Evolutionary conservation across 1,140 invertebrate species (phyloP).

Genomic region (Vanessa atalanta): DNA sequence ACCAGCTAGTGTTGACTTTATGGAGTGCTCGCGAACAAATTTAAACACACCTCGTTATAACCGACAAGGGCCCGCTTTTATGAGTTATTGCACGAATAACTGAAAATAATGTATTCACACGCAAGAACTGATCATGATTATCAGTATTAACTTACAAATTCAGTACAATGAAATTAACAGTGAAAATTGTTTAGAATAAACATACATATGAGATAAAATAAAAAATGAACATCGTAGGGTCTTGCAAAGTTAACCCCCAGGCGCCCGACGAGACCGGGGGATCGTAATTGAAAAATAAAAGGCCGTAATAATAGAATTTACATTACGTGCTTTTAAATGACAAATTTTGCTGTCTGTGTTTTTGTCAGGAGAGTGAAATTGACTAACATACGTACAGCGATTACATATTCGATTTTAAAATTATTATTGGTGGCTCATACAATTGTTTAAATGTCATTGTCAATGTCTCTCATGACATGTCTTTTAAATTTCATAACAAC

Average conservation of each 20-base stretch:
- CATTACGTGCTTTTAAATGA: conserved; percentile 78
- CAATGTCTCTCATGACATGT: no score
- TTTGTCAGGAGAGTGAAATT: conserved; percentile 62
- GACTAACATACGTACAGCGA: conserved; percentile 51
- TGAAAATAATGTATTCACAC: conserved; percentile 37
- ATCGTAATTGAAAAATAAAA: conserved; percentile 81
- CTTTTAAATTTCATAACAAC: no score
- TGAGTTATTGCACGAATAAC: conserved; percentile 38
- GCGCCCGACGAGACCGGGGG: conserved; percentile 59
- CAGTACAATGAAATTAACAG: background rate
- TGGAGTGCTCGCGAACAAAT: conserved; percentile 72
- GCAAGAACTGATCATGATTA: conserved; percentile 10
- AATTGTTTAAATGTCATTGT: no score
- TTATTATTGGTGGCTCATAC: background rate
- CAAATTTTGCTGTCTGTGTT: conserved; percentile 75
- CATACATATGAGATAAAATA: conserved; percentile 37
- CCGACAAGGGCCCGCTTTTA: conserved; percentile 38
- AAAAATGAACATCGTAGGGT: conserved; percentile 59
- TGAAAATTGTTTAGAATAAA: background rate
- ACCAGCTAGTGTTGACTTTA: conserved; percentile 71
- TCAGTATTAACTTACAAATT: background rate
- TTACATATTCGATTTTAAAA: background rate
- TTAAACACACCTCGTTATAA: conserved; percentile 70
- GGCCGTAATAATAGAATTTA: conserved; percentile 80
- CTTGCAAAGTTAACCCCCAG: conserved; percentile 68